Evolutionary conservation across 2,888 invertebrate species (phyloP), one percentile per base, ranked within the genome.

Genomic region (Deilephila porcellus): DNA sequence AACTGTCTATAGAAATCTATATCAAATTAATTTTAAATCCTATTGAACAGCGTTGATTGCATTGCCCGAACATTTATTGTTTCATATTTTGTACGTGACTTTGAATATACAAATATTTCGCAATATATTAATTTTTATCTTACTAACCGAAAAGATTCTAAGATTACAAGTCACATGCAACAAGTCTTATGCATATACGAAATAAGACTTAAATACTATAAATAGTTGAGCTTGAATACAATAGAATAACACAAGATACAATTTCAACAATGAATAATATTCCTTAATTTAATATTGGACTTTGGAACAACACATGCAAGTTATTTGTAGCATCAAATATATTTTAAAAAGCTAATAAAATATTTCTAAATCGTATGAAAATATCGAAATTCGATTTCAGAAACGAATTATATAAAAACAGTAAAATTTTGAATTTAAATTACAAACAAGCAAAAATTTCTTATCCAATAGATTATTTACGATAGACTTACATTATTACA

Each of bases 191-290:
- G 52, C 67, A 52, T 67, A 67, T 67, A 64, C 8, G 45, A 64
- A 64, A 64, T 64, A 64, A 64, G 64, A 64, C 64, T 64, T 64
- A 64, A 64, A 25, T 67, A 67, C 25, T 67, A 52, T 67, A 67
- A 67, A 67, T 67, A 67, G 67, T 67, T 67, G 67, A 67, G 67
- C 67, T 67, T 52, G 67, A 25, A 67, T 67, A 52, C 52, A 64
- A 64, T 64, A 64, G 45, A 67, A 52, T 67, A 67, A 67, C 52
- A 67, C 25, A 67, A 29, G 60, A 60, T 67, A 67, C 25, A 45
- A 67, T 67, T 67, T 67, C 20, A 67, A 67, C 67, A 67, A 25
- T 25, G 45, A 67, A 64, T 63, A 63, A 64, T 56, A 25, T 67
- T 67, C 67, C 67, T 64, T 67, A 67, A 25, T 67, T n/a, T 20